phyloP scores from a whole-genome alignment of 2,113 vertebrate species.

The Brachirus orientalis region DNA sequence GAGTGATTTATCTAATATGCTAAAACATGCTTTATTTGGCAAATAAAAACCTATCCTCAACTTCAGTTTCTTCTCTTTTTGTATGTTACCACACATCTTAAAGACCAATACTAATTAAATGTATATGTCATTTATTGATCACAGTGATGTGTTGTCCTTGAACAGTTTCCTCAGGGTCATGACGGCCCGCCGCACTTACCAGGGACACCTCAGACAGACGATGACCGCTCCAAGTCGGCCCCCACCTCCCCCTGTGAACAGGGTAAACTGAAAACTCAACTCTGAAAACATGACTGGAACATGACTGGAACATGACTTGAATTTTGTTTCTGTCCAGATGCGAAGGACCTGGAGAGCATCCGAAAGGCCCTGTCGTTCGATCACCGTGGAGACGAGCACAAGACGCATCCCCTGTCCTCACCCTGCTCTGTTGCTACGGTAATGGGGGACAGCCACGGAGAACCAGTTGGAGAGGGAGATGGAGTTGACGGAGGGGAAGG shows the following conservation, averaged over 20 bases:
- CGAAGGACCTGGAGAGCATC: conserved; percentile 95
- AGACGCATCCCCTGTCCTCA: conserved; percentile 62
- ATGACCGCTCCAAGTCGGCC: conserved; percentile 92
- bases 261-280: conserved; percentile 70
- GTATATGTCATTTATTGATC: too few relatives aligned
- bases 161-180: conserved; percentile 89
- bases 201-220: conserved; percentile 84
- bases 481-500: conserved; percentile 71
- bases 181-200: conserved; percentile 85
- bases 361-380: conserved; percentile 95
- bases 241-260: conserved; percentile 97
- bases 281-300: neutral
- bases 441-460: conserved; percentile 54
- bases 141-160: neutral
- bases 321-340: conserved; percentile 76
- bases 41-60: too few relatives aligned
- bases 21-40: too few relatives aligned
- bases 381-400: conserved; percentile 90
- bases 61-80: too few relatives aligned
- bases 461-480: conserved; percentile 70
- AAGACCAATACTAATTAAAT: too few relatives aligned
- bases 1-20: too few relatives aligned
- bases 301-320: neutral
- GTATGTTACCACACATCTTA: too few relatives aligned
- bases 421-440: conserved; percentile 67